phyloP scores from a whole-genome alignment of 2,888 invertebrate genomes.

The Lepeophtheirus nordmannii region DNA sequence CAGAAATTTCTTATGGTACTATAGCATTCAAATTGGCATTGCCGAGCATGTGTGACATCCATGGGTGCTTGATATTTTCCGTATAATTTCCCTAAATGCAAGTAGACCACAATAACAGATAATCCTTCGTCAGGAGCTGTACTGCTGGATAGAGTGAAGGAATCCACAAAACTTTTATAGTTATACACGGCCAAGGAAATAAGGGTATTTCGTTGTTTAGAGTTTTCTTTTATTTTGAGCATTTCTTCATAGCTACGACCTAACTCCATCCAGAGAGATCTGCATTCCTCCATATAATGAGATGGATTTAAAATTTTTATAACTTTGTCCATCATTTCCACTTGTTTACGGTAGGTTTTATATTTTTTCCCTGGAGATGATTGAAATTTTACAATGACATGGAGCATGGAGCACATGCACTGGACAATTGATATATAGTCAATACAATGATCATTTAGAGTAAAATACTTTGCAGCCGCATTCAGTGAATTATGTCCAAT shows the following conservation, averaged over 20 bases:
- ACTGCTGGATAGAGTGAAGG: background rate
- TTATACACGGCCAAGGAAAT: background rate
- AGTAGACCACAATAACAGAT: background rate
- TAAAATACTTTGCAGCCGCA: background rate
- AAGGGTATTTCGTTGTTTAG: background rate
- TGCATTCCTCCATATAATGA: background rate
- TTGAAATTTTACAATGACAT: background rate
- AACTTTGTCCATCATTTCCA: background rate
- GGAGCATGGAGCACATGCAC: background rate
- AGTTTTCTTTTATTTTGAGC: background rate
- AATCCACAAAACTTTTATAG: background rate
- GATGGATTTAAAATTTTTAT: background rate
- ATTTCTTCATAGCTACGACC: background rate
- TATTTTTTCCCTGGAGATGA: background rate
- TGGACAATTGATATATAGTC: background rate
- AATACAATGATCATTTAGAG: background rate
- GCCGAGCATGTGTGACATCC: background rate
- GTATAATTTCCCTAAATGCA: background rate
- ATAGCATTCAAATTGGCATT: background rate
- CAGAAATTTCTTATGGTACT: background rate
- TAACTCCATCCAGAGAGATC: background rate
- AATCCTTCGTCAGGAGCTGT: background rate
- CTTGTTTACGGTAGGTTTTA: background rate
- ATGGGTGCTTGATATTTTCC: background rate
- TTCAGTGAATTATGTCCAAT: background rate